A percentile compares a stretch with the other conserved stretches of the same genome.
Conservation (phyloP, 2,113 vertebrate species). For the Manacus vitellinus region DNA sequence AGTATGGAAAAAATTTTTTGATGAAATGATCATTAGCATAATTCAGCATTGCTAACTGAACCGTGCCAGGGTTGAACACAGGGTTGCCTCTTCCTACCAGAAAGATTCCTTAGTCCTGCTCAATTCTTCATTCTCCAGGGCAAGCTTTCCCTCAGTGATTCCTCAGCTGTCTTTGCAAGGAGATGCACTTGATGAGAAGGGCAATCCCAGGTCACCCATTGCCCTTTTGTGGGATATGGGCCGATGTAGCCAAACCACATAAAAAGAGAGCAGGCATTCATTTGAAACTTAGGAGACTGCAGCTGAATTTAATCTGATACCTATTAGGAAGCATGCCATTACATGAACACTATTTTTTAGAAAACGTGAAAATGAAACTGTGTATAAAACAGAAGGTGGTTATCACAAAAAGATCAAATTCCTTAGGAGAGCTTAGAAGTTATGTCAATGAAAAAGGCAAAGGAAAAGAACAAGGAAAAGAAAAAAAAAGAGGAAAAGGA, state of each 20-base stretch:
- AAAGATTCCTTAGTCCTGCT: neutral
- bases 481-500: neutral
- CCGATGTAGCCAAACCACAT: neutral
- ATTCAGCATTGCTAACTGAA: neutral
- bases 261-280: neutral
- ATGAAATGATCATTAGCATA: neutral
- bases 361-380: neutral
- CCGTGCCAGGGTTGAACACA: accelerated
- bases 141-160: neutral
- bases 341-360: neutral
- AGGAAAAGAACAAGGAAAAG: neutral
- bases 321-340: neutral
- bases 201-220: neutral
- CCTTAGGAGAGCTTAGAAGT: neutral
- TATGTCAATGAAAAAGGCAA: neutral
- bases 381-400: neutral
- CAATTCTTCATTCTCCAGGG: neutral
- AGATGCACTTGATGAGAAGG: neutral
- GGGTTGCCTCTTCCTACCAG: neutral
- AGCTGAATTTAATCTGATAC: neutral
- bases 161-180: neutral
- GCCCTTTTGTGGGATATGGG: neutral
- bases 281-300: neutral
- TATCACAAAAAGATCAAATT: neutral
- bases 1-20: neutral